phyloP scores from a whole-genome alignment of 2,888 invertebrate genomes.

The Ectemnius continuus region DNA sequence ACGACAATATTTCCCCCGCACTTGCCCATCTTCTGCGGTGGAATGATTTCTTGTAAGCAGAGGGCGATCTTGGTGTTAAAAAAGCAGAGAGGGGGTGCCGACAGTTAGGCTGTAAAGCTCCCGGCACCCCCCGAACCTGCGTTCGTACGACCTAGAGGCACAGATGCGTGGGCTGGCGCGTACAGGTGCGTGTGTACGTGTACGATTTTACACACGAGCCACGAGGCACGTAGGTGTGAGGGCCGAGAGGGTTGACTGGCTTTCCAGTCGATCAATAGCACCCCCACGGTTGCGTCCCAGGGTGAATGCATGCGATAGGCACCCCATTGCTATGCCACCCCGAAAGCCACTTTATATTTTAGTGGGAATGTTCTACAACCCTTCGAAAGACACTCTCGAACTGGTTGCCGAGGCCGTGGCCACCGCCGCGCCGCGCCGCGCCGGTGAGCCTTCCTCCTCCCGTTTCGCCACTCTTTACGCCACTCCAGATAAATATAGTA shows the following conservation, averaged over 20 bases:
- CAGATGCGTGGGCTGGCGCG: slow-evolving; percentile 44
- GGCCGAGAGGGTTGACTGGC: slow-evolving; percentile 75
- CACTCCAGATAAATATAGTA: slow-evolving; percentile 40
- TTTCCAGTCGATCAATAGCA: slow-evolving; percentile 76
- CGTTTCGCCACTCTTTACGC: slow-evolving; percentile 21
- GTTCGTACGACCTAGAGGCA: slow-evolving; percentile 55
- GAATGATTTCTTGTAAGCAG: neutral
- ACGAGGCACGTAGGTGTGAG: slow-evolving; percentile 60
- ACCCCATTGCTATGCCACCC: slow-evolving; percentile 75
- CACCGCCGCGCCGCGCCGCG: too few relatives aligned
- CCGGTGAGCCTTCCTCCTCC: slow-evolving; percentile 24
- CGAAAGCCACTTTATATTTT: slow-evolving; percentile 76
- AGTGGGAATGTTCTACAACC: slow-evolving; percentile 76
- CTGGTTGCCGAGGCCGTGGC: slow-evolving; percentile 36
- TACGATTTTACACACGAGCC: slow-evolving; percentile 56
- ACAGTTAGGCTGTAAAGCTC: slow-evolving; percentile 49
- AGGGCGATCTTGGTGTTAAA: neutral
- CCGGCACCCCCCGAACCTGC: slow-evolving; percentile 26
- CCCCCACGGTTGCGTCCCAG: slow-evolving; percentile 69
- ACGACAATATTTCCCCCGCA: too few relatives aligned
- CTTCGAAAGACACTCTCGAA: slow-evolving; percentile 70
- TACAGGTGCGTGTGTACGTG: slow-evolving; percentile 48
- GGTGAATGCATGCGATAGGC: slow-evolving; percentile 73
- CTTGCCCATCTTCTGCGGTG: too few relatives aligned
- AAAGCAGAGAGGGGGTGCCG: slow-evolving; percentile 16